Base-by-base conservation (phyloP, 2,113 vertebrate genomes). In the Hippocampus mohnikei region DNA sequence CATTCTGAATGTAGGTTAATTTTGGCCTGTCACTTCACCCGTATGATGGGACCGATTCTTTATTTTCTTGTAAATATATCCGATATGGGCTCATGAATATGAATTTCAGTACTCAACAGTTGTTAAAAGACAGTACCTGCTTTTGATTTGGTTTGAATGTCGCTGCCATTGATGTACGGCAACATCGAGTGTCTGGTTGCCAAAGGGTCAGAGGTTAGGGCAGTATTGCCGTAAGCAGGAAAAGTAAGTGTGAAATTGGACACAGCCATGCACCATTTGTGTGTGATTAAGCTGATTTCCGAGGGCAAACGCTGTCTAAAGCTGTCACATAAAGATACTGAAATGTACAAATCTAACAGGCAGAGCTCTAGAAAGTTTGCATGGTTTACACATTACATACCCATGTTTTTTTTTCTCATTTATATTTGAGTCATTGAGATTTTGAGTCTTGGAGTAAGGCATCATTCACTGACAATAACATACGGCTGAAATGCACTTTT, bases 211-310 rank as follows among this genome's bases (percentile, higher is more conserved):
- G 74, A 83, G 88, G 72, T 80, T 75, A 76, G 71, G 61, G 67
- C 74, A 62, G 79, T 62, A 72, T 85, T 81, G 88, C 88, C 84
- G 48, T 82, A 78, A 90, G 86, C 86, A 73, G 66, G 56, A 68
- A 23, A 71, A 67, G 55, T 67, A 64, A 9, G 61, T 83, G 81
- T 88, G 88, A 90, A 90, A 90, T 74, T 66, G 72, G 83, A 90
- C 72, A 83, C 87, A 81, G 68, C 77, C 73, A 53, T 53, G 70
- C 66, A 76, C 78, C 78, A 84, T 89, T 87, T 86, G 85, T 86
- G 72, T 90, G 81, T 81, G 73, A 87, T 88, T 88, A 88, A n/a
- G 55, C 74, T 50, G 58, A 84, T 83, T 86, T 87, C 85, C 83
- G 82, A 11, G 71, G 85, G 87, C 85, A 75, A 81, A 78, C 76